Conservation (phyloP, 2,113 vertebrate species). For the Hucho hucho region DNA sequence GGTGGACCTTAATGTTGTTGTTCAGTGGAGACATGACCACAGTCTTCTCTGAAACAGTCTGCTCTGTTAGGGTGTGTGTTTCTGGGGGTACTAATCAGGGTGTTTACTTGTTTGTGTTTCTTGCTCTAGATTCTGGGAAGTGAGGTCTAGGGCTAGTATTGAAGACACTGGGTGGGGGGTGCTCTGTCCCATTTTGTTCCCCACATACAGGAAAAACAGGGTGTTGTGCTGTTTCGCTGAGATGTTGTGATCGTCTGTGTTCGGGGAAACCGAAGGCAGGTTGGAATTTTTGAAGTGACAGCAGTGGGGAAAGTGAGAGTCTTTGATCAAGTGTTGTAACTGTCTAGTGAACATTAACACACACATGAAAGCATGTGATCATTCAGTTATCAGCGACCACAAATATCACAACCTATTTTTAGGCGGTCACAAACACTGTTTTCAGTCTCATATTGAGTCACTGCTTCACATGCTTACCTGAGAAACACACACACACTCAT, state of each 20-base stretch:
- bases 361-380: slow-evolving; percentile 1
- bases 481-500: not conserved
- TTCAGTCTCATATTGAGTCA: slow-evolving; percentile 25
- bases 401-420: not conserved
- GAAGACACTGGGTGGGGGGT: not conserved
- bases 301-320: slow-evolving; percentile 43
- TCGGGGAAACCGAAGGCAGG: slow-evolving; percentile 6
- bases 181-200: not conserved
- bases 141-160: slow-evolving; percentile 20
- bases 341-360: not conserved
- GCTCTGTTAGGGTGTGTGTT: slow-evolving; percentile 18
- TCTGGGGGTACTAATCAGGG: slow-evolving; percentile 17
- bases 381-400: not conserved
- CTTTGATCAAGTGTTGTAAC: slow-evolving; percentile 17
- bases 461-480: slow-evolving; percentile 19
- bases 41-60: slow-evolving; percentile 48
- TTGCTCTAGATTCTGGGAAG: slow-evolving; percentile 12
- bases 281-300: slow-evolving; percentile 38
- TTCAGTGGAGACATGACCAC: slow-evolving; percentile 1
- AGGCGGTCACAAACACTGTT: not conserved
- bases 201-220: not conserved
- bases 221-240: not conserved
- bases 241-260: not conserved
- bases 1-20: slow-evolving; percentile 1
- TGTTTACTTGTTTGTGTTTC: not conserved